phyloP scores from a whole-genome alignment of 2,888 invertebrate genomes.

The Pseudeuparius sepicola region DNA sequence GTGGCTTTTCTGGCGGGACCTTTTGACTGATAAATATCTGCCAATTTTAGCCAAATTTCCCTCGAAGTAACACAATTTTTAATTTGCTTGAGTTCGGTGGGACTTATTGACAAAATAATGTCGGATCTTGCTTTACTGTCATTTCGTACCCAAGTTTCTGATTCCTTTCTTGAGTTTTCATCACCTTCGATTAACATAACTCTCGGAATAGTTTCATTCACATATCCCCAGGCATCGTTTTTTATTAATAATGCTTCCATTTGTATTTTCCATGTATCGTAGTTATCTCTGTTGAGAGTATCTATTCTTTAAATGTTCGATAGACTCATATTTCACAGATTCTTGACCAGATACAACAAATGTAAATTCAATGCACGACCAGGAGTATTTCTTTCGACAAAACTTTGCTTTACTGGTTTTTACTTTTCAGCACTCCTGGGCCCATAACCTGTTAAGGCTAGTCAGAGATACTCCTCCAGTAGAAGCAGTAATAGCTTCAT shows the following conservation, averaged over 20 bases:
- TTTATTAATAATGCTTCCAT: constrained; percentile 20
- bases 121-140: constrained; percentile 22
- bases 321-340: background rate
- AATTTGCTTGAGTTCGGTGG: constrained; percentile 30
- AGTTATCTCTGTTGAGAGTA: constrained; percentile 17
- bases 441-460: constrained; percentile 11
- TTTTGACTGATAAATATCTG: constrained; percentile 32
- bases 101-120: constrained; percentile 22
- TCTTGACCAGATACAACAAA: background rate
- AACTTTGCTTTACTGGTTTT: too few species aligned
- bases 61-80: constrained; percentile 29
- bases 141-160: constrained; percentile 8
- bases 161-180: background rate
- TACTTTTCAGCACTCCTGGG: constrained; percentile 5
- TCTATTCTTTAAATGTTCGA: constrained; percentile 11
- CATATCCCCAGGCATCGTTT: constrained; percentile 18
- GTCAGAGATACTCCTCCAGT: too few species aligned
- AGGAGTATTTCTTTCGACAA: too few species aligned
- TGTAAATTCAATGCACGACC: constrained; percentile 1
- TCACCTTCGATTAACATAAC: constrained; percentile 3
- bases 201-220: constrained; percentile 13
- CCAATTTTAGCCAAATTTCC: constrained; percentile 33
- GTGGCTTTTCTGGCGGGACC: constrained; percentile 36
- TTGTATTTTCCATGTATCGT: constrained; percentile 20
- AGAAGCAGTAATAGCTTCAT: too few species aligned